Base-by-base conservation (phyloP, 2,797 vertebrate species). In the Aratinga solstitialis region DNA sequence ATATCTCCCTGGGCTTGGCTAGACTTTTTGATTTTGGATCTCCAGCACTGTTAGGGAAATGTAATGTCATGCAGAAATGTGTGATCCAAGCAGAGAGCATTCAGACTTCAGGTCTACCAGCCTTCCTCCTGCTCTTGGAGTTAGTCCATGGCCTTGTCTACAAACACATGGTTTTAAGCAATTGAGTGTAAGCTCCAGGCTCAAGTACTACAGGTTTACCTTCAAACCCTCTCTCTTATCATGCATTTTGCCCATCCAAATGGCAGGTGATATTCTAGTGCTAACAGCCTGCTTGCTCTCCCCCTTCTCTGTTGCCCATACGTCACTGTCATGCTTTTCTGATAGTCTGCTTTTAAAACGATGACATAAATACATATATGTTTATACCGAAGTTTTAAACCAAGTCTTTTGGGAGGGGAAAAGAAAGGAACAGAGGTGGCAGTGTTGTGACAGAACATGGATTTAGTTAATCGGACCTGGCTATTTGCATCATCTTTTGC, bases 381-480 rank as follows among this genome's bases (percentile, higher is more conserved):
- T 50, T 78, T 48, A 59, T 30, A n/a, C 6, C 26, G 18, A 48
- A 63, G n/a, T 58, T 80, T 83, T 38, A 51, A 66, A 78, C 36
- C 4, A 68, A 45, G 21, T 16, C 21, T 30, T 66, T 66, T 2
- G 3, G 36, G 48, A 67, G 13, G 10, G 1, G 5, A 23, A 27
- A 11, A 23, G 23, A 53, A 69, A 11, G 10, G 26, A 71, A 51
- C 4, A 0, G 63, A 77, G 4, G 24, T 80, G 65, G 47, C 45
- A 72, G 65, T 3, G 10, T 71, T 95, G 86, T 94, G 94, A 80
- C 56, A 90, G 68, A 92, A 50, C 2, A 9, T 20, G 84, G 90
- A 72, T 87, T 65, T 59, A 87, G 36, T 95, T 96, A 97, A 96
- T 94, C 85, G 92, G 90, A 93, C 95, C 75, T 94, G 71, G 23